Base-by-base conservation (phyloP, 2,888 invertebrate species). In the Bellardia pandia region DNA sequence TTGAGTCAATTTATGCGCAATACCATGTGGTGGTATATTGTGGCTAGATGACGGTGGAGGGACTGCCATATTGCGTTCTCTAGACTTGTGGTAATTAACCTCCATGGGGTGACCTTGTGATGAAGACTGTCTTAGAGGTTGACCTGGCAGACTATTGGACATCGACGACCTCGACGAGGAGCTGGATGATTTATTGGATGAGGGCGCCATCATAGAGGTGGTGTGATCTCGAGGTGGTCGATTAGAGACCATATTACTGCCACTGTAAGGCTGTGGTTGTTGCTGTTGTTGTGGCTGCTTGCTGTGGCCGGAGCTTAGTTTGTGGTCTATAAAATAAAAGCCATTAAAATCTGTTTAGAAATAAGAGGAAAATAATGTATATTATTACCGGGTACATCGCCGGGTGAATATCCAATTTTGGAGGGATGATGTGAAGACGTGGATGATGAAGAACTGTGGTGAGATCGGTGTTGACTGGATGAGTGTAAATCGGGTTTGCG, bases 81-180 rank as follows among this genome's bases (percentile, higher is more conserved):
- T 91, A 40, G 93, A 89, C 66, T 93, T 93, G 77, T 93, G 93
- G 80, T 93, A 93, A 86, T 92, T 93, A 66, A 91, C 90, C 71
- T 91, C 91, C 45, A 89, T 78, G 13, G 88, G 86, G 82, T 89
- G 90, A 9, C 85, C 60, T 71, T 87, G 89, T 13, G 87, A 80
- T 2, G 90, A 88, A 23, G 90, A 90, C 11, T 90, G 89, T 11
- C 90, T 88, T 11, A 89, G 80, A 64, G 89, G 86, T 33, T 74
- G 69, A 85, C 74, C 85, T 9, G 85, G 40, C 23, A 87, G n/a
- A 58, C 37, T 85, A 51, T 71, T 82, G 8, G 69, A 77, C 56
- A 79, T 64, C 23, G 86, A 76, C 30, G 91, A 88, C 16, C 86
- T 77, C 6, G 91, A 89, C 48, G 85, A 86, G 51, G 86, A 76